A percentile compares a stretch with the other conserved stretches of the same genome.
Conservation (phyloP, 2,113 vertebrate genomes). For the Dromiciops gliroides region DNA sequence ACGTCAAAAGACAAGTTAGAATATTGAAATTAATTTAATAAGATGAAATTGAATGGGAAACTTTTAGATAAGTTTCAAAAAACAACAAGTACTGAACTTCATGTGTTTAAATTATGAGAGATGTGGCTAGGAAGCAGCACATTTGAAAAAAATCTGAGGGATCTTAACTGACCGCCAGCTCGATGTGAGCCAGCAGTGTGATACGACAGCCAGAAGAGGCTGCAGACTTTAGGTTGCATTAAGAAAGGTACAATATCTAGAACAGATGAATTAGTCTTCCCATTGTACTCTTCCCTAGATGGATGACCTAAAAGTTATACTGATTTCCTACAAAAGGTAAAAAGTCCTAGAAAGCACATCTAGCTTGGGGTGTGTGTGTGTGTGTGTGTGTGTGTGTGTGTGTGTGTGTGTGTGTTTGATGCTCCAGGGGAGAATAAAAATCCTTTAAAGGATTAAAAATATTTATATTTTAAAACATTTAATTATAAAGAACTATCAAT, state of each 20-base stretch:
- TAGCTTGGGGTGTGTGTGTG: too few relatives aligned
- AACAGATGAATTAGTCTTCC: neutral
- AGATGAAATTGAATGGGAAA: neutral
- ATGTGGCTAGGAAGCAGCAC: neutral
- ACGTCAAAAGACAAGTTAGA: neutral
- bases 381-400: too few relatives aligned
- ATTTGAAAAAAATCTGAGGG: neutral
- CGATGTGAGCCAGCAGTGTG: neutral
- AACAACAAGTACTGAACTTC: neutral
- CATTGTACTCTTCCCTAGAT: neutral
- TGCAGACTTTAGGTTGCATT: too few relatives aligned
- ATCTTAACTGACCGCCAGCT: neutral
- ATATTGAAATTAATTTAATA: neutral
- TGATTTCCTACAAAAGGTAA: neutral
- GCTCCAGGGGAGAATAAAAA: neutral
- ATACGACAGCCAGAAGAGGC: neutral
- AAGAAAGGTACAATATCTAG: neutral
- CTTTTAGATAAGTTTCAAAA: neutral
- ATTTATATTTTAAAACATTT: too few relatives aligned
- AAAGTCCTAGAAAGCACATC: neutral
- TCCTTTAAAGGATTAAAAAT: too few relatives aligned
- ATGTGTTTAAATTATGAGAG: neutral
- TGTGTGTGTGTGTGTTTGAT: too few relatives aligned
- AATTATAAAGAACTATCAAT: neutral
- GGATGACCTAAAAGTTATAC: neutral